Evolutionary conservation across 2,113 vertebrate species (phyloP), one percentile per base, ranked within the genome.

Genomic region (Burhinus oedicnemus): DNA sequence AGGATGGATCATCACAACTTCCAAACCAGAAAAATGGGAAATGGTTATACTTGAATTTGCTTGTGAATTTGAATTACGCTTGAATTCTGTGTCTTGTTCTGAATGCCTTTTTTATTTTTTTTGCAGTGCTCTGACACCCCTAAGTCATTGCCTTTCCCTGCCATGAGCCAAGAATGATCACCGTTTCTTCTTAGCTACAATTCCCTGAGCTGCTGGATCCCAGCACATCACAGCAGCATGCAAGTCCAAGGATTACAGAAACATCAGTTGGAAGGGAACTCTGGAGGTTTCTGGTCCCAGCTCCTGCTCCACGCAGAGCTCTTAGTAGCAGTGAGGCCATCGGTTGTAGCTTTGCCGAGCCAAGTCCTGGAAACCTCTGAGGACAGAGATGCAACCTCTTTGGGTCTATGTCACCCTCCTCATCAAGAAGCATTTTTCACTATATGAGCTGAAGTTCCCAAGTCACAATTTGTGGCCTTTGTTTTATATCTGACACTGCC

Each of bases 141-240:
- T 2, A 42, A 61, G 18, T 27, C 60, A 7, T 7, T 47, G 25
- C 40, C 14, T 55, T 36, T 55, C n/a, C 23, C 40, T 30, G 25
- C 62, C 29, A 8, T 0, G 6, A 70, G 64, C 40, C 47, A 42
- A 19, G 38, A 52, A 27, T 0, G 12, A 45, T 29, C 11, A 6
- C 18, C 0, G 0, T 22, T 69, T 47, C 47, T 7, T 76, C 47
- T 19, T 15, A 55, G 20, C n/a, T 42, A 12, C 4, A 0, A 26
- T 32, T 58, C 51, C 42, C 32, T 5, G 15, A 64, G 45, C 26
- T 69, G 69, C 62, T 64, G 57, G 36, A 38, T 57, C 47, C 49
- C 49, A 57, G 68, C 40, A 32, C 25, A 13, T 42, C 49, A 9
- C 32, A 13, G 19, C 64, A 64, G 34, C 49, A 30, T 8, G 1